Conservation (phyloP, 2,113 vertebrate genomes). For the Atherinomorus stipes region DNA sequence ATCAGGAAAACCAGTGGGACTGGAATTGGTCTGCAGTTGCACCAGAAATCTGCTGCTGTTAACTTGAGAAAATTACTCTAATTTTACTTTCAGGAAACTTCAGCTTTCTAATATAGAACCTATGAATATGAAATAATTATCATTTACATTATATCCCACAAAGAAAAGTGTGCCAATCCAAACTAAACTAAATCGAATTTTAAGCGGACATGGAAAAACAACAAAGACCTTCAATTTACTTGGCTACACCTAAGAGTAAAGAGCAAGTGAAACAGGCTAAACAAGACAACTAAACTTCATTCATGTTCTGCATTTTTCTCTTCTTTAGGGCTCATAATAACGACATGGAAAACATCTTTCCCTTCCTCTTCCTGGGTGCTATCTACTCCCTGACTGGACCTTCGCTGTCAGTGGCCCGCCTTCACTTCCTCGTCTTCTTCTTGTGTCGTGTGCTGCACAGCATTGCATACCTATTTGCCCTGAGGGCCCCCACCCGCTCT, state of each 20-base stretch:
- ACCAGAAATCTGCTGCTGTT: not conserved
- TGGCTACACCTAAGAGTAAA: not conserved
- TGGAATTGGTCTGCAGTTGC: not conserved
- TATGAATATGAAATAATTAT: no score
- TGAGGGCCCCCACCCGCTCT: constrained; percentile 89
- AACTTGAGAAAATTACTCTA: not conserved
- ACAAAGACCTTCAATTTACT: not conserved
- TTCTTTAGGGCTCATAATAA: constrained; percentile 89
- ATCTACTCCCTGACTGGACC: constrained; percentile 91
- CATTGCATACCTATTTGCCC: constrained; percentile 86
- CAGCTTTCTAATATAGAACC: no score
- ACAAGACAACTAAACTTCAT: not conserved
- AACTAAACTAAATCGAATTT: not conserved
- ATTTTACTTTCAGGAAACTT: not conserved
- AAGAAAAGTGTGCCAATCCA: no score
- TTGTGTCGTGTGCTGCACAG: constrained; percentile 86
- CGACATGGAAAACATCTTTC: constrained; percentile 95
- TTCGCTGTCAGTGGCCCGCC: constrained; percentile 80
- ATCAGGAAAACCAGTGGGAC: not conserved
- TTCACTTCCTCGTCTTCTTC: constrained; percentile 92
- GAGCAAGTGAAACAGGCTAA: not conserved
- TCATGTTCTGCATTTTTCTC: not conserved
- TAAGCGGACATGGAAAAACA: not conserved
- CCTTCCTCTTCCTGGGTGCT: constrained; percentile 94
- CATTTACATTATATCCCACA: no score